Percentiles rank a stretch among this genome's conserved stretches.
phyloP scores from a whole-genome alignment of 2,888 invertebrate genomes.

The Sicus ferrugineus region DNA sequence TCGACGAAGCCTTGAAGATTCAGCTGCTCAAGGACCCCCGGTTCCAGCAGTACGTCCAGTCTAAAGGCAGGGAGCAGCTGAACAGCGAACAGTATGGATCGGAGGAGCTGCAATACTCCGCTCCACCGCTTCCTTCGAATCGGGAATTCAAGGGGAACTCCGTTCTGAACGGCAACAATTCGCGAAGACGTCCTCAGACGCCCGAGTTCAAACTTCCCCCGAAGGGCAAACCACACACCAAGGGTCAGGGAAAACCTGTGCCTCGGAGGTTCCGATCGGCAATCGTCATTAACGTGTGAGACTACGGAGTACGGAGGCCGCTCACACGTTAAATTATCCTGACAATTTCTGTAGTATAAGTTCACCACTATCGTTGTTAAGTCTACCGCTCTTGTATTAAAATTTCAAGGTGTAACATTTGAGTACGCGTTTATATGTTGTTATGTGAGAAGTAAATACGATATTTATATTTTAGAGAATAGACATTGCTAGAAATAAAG shows the following conservation, averaged over 20 bases:
- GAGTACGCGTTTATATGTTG: too few species aligned
- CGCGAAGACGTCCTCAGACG: constrained; percentile 51
- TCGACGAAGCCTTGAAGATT: constrained; percentile 56
- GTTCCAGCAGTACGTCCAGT: constrained; percentile 52
- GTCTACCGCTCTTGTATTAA: too few species aligned
- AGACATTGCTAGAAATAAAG: too few species aligned
- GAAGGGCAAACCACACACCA: constrained; percentile 48
- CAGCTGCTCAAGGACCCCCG: constrained; percentile 57
- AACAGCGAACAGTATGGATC: constrained; percentile 51
- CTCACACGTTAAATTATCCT: too few species aligned
- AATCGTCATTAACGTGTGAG: constrained; percentile 53
- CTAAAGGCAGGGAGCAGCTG: constrained; percentile 52
- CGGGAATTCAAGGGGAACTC: not conserved
- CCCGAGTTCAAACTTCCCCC: constrained; percentile 47
- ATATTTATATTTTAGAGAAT: too few species aligned
- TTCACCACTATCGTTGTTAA: too few species aligned
- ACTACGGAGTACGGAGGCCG: too few species aligned
- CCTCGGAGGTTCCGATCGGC: constrained; percentile 55
- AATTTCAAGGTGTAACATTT: too few species aligned
- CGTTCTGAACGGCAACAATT: constrained; percentile 42
- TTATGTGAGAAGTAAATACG: too few species aligned
- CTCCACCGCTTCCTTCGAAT: constrained; percentile 33
- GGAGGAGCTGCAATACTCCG: constrained; percentile 41
- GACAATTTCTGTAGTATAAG: too few species aligned
- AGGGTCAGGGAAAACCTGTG: constrained; percentile 3